A percentile compares a stretch with the other conserved stretches of the same genome.
Conservation (phyloP, 2,888 invertebrate genomes). For the Cylloceria caligata region DNA sequence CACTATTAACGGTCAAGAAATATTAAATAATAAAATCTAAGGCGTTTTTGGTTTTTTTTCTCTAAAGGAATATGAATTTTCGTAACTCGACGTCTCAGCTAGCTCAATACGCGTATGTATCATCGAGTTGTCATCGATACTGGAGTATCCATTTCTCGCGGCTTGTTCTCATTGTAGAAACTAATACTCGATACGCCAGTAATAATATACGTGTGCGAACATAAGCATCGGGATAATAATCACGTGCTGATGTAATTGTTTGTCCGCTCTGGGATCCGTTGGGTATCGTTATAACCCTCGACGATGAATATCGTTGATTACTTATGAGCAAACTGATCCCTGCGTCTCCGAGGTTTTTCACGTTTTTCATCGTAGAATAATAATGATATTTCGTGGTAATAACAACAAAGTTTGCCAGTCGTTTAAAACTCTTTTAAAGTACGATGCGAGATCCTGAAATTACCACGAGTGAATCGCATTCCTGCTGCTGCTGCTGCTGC, state of each 20-base stretch:
- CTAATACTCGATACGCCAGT: slow-evolving; percentile 18
- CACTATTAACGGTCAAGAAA: background rate
- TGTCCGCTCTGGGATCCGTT: background rate
- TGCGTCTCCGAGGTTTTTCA: too few species aligned
- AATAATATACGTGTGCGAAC: slow-evolving; percentile 30
- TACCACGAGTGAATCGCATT: background rate
- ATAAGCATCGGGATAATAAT: background rate
- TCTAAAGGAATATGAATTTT: background rate
- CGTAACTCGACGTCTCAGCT: background rate
- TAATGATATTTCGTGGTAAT: slow-evolving; percentile 8
- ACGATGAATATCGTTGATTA: background rate
- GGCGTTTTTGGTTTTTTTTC: too few species aligned
- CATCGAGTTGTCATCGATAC: slow-evolving; percentile 29
- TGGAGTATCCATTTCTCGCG: slow-evolving; percentile 11
- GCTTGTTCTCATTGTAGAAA: background rate
- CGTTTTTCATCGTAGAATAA: background rate
- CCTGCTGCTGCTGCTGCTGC: too few species aligned
- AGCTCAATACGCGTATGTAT: background rate
- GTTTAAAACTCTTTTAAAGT: slow-evolving; percentile 5
- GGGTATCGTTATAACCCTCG: slow-evolving; percentile 1
- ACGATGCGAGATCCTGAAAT: background rate
- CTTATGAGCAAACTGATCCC: background rate
- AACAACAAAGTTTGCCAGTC: too few species aligned
- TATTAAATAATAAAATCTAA: background rate
- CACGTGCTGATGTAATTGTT: slow-evolving; percentile 18